These are phyloP conservation scores for Urechis unicinctus DNA, from an alignment of 2,888 invertebrate species.

Conservation along the genomic window DNA sequence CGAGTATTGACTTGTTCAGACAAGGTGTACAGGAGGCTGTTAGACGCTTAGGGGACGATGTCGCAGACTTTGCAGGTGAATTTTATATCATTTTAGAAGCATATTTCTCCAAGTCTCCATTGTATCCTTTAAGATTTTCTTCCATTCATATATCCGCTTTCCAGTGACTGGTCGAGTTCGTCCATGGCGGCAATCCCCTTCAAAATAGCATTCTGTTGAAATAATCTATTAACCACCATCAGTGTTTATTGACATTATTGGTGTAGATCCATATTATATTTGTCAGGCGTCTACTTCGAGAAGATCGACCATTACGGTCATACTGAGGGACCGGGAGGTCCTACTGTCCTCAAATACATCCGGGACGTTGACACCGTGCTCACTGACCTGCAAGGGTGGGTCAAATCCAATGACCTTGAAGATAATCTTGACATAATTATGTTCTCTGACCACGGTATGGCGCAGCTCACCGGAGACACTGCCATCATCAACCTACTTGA, in stretches of 20 bases:
- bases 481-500: neutral
- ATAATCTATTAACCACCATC: too few relatives aligned
- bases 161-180: too few relatives aligned
- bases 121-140: too few relatives aligned
- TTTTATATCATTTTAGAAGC: too few relatives aligned
- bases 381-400: too few relatives aligned
- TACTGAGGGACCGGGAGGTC: neutral
- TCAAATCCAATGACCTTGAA: too few relatives aligned
- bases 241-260: neutral
- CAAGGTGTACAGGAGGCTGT: conserved; percentile 5
- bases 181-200: too few relatives aligned
- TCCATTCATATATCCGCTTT: too few relatives aligned
- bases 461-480: neutral
- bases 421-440: conserved; percentile 6
- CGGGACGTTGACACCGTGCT: neutral
- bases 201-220: too few relatives aligned
- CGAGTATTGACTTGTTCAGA: neutral
- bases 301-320: conserved; percentile 3
- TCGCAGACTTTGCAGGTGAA: conserved; percentile 14
- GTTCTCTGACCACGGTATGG: conserved; percentile 13
- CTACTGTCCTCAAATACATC: neutral
- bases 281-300: conserved; percentile 2
- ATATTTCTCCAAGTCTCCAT: too few relatives aligned
- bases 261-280: neutral
- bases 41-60: conserved; percentile 3